phyloP scores from a whole-genome alignment of 2,888 invertebrate genomes.

The Philonicus albiceps region DNA sequence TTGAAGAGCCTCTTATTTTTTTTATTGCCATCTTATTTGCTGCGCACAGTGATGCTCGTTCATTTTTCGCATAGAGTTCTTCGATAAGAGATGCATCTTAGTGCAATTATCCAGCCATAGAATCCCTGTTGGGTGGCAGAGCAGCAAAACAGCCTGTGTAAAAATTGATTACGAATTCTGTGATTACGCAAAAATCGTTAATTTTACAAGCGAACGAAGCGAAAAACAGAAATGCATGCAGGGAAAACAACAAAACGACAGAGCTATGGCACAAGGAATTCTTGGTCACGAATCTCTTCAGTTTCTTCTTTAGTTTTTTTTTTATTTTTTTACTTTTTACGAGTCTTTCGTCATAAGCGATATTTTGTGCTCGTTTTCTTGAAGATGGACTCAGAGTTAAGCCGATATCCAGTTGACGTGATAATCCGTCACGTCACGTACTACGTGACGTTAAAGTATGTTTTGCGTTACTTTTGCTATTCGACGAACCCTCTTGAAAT shows the following conservation, averaged over 20 bases:
- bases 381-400: slow-evolving; percentile 27
- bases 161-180: slow-evolving; percentile 21
- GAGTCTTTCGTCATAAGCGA: slow-evolving; percentile 20
- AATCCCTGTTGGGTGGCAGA: not conserved
- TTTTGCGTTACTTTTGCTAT: not conserved
- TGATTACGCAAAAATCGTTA: slow-evolving; percentile 36
- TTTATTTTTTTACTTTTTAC: not conserved
- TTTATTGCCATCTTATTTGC: not conserved
- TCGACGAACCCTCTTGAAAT: not conserved
- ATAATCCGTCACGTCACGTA: slow-evolving; percentile 41
- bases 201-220: not conserved
- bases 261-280: slow-evolving; percentile 12
- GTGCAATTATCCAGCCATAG: not conserved
- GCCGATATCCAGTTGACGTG: slow-evolving; percentile 14
- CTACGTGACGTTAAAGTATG: slow-evolving; percentile 36
- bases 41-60: not conserved
- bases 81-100: not conserved
- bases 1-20: slow-evolving; percentile 12
- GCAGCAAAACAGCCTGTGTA: not conserved
- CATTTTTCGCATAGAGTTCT: not conserved
- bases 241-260: not conserved
- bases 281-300: slow-evolving; percentile 36
- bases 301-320: not conserved
- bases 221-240: not conserved
- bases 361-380: not conserved